Base-by-base conservation (phyloP, 2,888 invertebrate species). In the Lochmaea capreae region DNA sequence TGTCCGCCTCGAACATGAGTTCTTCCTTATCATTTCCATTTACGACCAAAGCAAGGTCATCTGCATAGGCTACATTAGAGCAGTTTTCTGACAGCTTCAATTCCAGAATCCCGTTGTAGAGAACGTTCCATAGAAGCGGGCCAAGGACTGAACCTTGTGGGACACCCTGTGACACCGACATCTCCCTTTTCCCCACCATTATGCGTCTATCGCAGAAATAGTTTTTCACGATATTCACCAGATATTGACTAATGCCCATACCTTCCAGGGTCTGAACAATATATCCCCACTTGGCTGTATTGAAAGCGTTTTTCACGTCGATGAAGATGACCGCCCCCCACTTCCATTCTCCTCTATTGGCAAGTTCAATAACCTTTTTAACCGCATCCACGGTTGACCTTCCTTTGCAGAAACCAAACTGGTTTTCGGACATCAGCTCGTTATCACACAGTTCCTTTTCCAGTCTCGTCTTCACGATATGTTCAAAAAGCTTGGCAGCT, bases 401-500 rank as follows among this genome's bases (percentile, higher is more conserved):
- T n/a, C 65, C 49, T 10, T 26, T 26, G 11, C 65, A 26, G 52
- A 72, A 75, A 3, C 26, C 26, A 26, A 26, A 26, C 26, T 26
- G 26, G 26, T 26, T 26, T 26, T 26, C 26, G 26, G 26, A 26
- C 26, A 26, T 26, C 26, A 26, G 26, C 26, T 26, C 26, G 26
- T 26, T 26, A 26, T 26, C 26, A 26, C 26, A 26, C 26, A 71
- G 12, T 52, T 74, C 75, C 4, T 33, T 43, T 4, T 67, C 42
- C 14, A 74, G 46, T 61, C 75, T 16, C 14, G 2, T 26, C 52
- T 54, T 66, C 11, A 74, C 43, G 12, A 74, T 22, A 11, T 68
- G 65, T 65, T 74, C 75, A n/a, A 54, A 65, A 11, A 74, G 54
- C 49, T 74, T 74, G 39, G 57, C 71, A 18, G 42, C n/a, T 14